Evolutionary conservation across 1,140 invertebrate genomes (phyloP), one percentile per base, ranked within the genome.

Genomic region (Drosophila aff.): DNA sequence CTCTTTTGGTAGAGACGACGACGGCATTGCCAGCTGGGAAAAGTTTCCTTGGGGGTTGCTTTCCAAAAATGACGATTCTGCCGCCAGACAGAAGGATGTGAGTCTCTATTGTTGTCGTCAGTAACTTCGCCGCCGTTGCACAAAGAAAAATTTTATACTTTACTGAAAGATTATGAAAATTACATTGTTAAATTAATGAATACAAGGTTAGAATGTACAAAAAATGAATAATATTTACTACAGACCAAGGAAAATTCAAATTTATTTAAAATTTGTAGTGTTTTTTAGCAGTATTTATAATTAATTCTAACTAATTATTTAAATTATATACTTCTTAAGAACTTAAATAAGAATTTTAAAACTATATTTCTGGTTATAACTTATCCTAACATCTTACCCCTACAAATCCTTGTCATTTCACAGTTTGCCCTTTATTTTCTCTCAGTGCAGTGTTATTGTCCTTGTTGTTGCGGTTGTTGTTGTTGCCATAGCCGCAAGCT

Each of bases 401-500:
- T 26, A 13, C 13, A n/a, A 28, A 47, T 15, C 5, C 4, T 23
- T 46, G 2, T 6, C n/a, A 13, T 46, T 46, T 21, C 3, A 1
- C 13, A n/a, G 4, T 13, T 13, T 26, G 16, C 26, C 23, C 15
- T 33, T 16, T n/a, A 11, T 13, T 41, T 46, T 71, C 18, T 44
- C 16, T 43, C 26, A 47, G 63, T 53, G 52, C 43, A 38, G 41
- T 62, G 57, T 74, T 79, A 53, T 58, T 53, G 76, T 62, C 60
- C 31, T 53, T 59, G 53, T 66, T 65, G 38, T 44, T 73, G 58
- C 57, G 63, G 66, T 58, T 80, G 78, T 81, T 71, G 50, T 82
- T 76, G 83, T 83, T 79, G 79, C 41, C 64, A 77, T 84, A 77
- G 68, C 80, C 83, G 72, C 84, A 87, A 87, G 84, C 85, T 87